Evolutionary conservation across 1,140 invertebrate species (phyloP).

Genomic region (Calycopis cecrops): DNA sequence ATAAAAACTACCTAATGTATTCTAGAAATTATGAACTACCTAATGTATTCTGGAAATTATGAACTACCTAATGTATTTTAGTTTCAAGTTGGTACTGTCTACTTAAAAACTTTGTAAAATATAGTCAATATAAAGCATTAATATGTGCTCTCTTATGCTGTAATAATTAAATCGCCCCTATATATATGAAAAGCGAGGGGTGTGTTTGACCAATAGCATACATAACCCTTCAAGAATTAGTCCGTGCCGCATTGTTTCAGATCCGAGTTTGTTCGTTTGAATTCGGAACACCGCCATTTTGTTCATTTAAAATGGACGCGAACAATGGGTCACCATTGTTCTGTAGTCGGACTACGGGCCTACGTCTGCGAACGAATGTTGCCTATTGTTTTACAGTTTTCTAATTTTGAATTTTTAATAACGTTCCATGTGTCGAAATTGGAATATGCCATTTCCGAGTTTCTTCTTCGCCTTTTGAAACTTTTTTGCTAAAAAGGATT

Average conservation of each 20-base stretch:
- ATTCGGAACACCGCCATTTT: conserved; percentile 69
- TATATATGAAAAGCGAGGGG: conserved; percentile 27
- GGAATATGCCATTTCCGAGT: too few species aligned
- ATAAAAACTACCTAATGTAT: too few species aligned
- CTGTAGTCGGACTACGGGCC: conserved; percentile 41
- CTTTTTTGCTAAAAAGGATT: too few species aligned
- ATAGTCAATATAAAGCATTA: too few species aligned
- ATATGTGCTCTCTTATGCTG: too few species aligned
- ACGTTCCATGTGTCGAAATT: conserved; percentile 36
- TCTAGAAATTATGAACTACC: too few species aligned
- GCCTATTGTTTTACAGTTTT: conserved; percentile 60
- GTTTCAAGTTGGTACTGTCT: too few species aligned
- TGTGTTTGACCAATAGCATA: conserved; percentile 66
- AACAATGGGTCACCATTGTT: conserved; percentile 68
- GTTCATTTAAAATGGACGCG: conserved; percentile 73
- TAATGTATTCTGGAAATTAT: too few species aligned
- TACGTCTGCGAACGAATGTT: conserved; percentile 54
- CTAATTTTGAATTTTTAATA: conserved; percentile 55
- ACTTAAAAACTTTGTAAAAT: too few species aligned
- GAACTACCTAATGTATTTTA: too few species aligned
- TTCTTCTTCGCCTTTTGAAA: too few species aligned
- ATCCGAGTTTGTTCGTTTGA: conserved; percentile 49
- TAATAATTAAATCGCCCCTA: too few species aligned
- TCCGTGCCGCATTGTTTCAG: conserved; percentile 57
- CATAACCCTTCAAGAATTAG: conserved; percentile 68